Evolutionary conservation across 2,888 invertebrate species (phyloP), one percentile per base, ranked within the genome.

Genomic region (Magallana nippona): DNA sequence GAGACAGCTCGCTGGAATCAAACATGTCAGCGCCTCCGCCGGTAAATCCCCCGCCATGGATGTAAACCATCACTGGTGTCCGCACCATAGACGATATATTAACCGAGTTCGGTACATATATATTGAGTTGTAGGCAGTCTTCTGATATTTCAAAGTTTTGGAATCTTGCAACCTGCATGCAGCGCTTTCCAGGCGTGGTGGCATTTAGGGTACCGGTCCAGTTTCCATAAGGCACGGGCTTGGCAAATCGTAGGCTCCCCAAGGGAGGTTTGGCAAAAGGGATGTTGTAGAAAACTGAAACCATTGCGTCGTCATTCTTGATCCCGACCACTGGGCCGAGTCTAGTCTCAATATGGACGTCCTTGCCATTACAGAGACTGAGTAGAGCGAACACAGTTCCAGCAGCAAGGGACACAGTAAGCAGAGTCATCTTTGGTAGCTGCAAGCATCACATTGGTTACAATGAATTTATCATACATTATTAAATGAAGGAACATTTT

Each of bases 11-110:
- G 1, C 86, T 86, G 10, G 83, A 89, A 62, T 90, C 89, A 60
- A 85, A 86, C 11, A 84, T 32, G 13, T 84, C 84, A 3, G 85
- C 86, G 19, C 83, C 84, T 11, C 90, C 90, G 15, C 81, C 81
- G 0, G 82, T 84, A 60, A 89, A 90, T 11, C 88, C 87, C 0
- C 90, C 90, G 0, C 90, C 89, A 83, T 90, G 89, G 15, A 90
- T 88, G 86, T 85, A 90, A 2, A 90, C 82, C 87, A 90, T 89
- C 0, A 89, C 89, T 19, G 90, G 81, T 81, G 85, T 87, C 19
- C 77, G 83, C 1, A 11, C 22, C 10, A 57, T 55, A 56, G 58
- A 57, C 19, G 83, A 27, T 2, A 79, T n/a, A 15, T 55, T 58
- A 22, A 57, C 19, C 10, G 58, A 63, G 15, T 82, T 17, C 2